Conservation (phyloP, 1,140 invertebrate species). For the Trachelipus rathkii region DNA sequence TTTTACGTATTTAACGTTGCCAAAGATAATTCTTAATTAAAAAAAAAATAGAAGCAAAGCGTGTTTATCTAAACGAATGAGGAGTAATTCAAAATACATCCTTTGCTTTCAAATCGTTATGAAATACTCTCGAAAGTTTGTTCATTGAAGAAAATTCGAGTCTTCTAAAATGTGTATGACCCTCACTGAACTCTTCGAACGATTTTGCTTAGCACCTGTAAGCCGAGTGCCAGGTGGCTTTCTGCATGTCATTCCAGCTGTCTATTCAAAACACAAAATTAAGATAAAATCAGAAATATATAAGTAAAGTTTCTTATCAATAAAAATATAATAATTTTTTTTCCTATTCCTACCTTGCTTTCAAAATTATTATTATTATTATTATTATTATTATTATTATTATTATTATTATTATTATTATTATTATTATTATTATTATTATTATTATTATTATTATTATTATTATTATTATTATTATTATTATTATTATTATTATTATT, state of each 20-base stretch:
- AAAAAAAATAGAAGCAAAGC: too few relatives aligned
- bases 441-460: too few relatives aligned
- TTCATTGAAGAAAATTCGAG: background rate
- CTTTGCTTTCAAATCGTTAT: background rate
- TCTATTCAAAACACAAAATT: background rate
- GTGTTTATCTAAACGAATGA: too few relatives aligned
- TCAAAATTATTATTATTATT: too few relatives aligned
- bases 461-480: too few relatives aligned
- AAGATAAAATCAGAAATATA: background rate
- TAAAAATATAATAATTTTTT: background rate
- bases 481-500: too few relatives aligned
- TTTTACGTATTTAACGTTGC: background rate
- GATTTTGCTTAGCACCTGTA: background rate
- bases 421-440: too few relatives aligned
- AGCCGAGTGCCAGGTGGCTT: conserved; percentile 1
- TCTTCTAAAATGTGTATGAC: background rate
- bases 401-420: too few relatives aligned
- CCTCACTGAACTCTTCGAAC: background rate
- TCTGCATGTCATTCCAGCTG: conserved; percentile 8
- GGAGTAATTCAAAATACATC: background rate
- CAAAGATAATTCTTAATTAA: background rate
- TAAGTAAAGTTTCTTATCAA: background rate
- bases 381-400: too few relatives aligned
- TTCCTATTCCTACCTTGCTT: too few relatives aligned
- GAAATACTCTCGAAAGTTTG: background rate